Evolutionary conservation across 2,888 invertebrate species (phyloP), one percentile per base, ranked within the genome.

Genomic region (Cryptus armator): DNA sequence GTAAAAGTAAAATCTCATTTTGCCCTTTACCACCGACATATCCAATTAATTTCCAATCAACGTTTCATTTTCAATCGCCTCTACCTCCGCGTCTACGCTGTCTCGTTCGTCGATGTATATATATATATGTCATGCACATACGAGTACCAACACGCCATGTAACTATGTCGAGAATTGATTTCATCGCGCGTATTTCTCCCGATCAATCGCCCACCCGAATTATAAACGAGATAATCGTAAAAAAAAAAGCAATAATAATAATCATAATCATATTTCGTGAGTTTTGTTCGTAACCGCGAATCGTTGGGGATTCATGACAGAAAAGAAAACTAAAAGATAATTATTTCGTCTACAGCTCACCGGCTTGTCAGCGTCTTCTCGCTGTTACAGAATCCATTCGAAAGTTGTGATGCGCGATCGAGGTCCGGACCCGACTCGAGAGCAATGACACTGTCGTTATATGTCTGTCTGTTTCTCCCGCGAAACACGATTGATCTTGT

Each of bases 31-130:
- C 24, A 37, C 37, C 62, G 48, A 48, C 19, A 80, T 64, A 67
- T 80, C 56, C 72, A 72, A 80, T 72, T 67, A 67, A 67, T 56
- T 44, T 67, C 53, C 72, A 53, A 71, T 67, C 72, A 74, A 66
- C 72, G 56, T 72, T 72, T 72, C 72, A 64, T 72, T 53, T 72
- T 56, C 53, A 10, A 24, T 44, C 66, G 62, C 56, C 1, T 53
- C 44, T 24, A 10, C 53, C 51, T 72, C 14, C 32, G 29, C 44
- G 5, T 66, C 14, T 14, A 16, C 32, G 44, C 32, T 5, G 44
- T 16, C 32, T 24, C 19, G 16, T 3, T 43, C 43, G 32, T 19
- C 62, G 5, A 2, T 14, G 12, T n/a, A 29, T 37, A 44, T 43
- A 14, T 37, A 37, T 37, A 37, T 9, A 37, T 9, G 37, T 37